A percentile compares a stretch with the other conserved stretches of the same genome.
Evolutionary conservation across 2,888 invertebrate genomes (phyloP).

Genomic region (Andrena haemorrhoa): DNA sequence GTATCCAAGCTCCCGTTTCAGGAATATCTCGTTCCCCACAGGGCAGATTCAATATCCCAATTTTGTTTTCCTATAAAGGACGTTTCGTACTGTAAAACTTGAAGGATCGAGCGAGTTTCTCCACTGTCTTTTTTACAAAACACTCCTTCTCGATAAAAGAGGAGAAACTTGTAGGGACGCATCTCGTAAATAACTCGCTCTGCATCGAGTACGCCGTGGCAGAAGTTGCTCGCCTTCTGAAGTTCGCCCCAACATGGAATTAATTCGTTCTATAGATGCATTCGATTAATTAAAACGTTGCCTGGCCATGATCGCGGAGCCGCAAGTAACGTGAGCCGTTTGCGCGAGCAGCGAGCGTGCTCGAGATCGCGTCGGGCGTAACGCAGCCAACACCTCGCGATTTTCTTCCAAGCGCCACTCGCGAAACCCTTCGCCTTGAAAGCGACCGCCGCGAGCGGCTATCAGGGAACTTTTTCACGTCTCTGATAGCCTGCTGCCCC

Average conservation of each 20-base stretch:
- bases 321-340: conserved; percentile 50
- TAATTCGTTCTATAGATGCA: not conserved
- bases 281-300: conserved; percentile 43
- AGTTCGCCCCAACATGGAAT: conserved; percentile 7
- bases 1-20: not conserved
- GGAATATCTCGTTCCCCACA: not conserved
- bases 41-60: not conserved
- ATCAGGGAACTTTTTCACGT: not conserved
- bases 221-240: conserved; percentile 1
- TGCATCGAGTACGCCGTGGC: not conserved
- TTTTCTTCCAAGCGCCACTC: conserved; percentile 12
- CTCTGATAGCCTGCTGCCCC: not conserved
- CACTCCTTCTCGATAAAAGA: not conserved
- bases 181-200: not conserved
- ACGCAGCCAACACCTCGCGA: conserved; percentile 24
- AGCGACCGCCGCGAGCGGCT: not conserved
- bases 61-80: not conserved
- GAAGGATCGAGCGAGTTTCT: not conserved
- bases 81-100: not conserved
- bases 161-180: not conserved
- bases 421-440: not conserved
- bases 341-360: conserved; percentile 40
- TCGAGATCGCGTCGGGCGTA: conserved; percentile 29
- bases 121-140: not conserved
- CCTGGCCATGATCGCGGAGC: conserved; percentile 14